Evolutionary conservation across 2,797 vertebrate genomes (phyloP), one percentile per base, ranked within the genome.

Genomic region (Pseudomugil tenellus): DNA sequence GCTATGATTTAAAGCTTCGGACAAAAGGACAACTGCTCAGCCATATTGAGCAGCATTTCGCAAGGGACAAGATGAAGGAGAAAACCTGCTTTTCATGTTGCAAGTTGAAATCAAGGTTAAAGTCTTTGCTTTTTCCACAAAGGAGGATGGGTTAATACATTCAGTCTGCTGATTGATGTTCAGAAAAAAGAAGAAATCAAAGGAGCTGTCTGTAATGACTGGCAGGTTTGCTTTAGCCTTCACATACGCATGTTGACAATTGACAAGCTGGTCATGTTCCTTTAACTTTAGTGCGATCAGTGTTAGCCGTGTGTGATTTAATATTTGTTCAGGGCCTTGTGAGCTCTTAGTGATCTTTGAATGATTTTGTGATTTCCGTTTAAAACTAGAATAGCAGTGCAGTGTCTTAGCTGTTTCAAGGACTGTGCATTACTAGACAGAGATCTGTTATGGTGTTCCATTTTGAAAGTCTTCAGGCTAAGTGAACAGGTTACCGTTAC

Each of bases 41-140:
- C 64, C 0, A 1, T 72, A 82, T 76, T 21, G 65, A 67, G 61
- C 31, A 34, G 58, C 31, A 37, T 34, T 70, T n/a, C 63, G 43
- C 32, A 23, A 29, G 16, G 26, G 55, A 65, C 0, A 0, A 29
- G 51, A 74, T 76, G 41, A 74, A 79, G 64, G 52, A 46, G 21
- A 58, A 66, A 75, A 63, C 32, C 68, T 69, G 32, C 56, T 61
- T 67, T 79, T 81, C 43, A 72, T 79, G 48, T 63, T 63, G 21
- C 51, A 32, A 74, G 60, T 49, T 54, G 51, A 60, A 80, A 77
- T 80, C 64, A 60, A 83, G 70, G 71, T 76, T 73, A 77, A 78
- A 76, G 35, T 79, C 11, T 31, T 59, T 53, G n/a, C 60, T 63
- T 68, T 71, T 63, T 61, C 43, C 62, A 56, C 28, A 43, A 53